A percentile compares a stretch with the other conserved stretches of the same genome.
phyloP scores from a whole-genome alignment of 1,140 invertebrate species.

The Leucophenga varia region DNA sequence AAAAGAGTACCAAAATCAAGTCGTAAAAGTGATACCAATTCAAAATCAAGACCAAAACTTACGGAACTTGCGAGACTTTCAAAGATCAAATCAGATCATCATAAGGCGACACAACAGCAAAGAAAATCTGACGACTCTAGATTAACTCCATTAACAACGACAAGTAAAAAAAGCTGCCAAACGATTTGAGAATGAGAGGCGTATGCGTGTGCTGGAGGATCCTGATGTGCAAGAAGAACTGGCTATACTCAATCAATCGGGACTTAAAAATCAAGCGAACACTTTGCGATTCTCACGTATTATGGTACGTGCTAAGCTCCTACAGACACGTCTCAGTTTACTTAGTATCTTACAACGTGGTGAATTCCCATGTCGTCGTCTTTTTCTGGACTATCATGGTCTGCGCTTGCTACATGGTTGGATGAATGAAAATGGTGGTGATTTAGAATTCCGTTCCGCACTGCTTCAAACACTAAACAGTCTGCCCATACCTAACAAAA shows the following conservation, averaged over 20 bases:
- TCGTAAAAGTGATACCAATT: too few relatives aligned
- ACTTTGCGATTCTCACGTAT: constrained; percentile 84
- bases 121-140: too few relatives aligned
- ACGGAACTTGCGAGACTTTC: constrained; percentile 6
- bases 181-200: constrained; percentile 10
- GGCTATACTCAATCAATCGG: constrained; percentile 68
- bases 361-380: constrained; percentile 76
- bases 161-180: not conserved
- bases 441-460: constrained; percentile 64
- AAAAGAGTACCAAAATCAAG: constrained; percentile 29
- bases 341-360: constrained; percentile 71
- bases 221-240: constrained; percentile 78
- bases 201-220: constrained; percentile 37
- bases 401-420: constrained; percentile 87
- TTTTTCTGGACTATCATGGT: constrained; percentile 95
- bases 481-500: constrained; percentile 90
- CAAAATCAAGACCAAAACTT: constrained; percentile 9
- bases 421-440: constrained; percentile 69
- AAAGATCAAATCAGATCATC: constrained; percentile 21
- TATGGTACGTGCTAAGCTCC: constrained; percentile 87
- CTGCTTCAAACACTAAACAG: constrained; percentile 78
- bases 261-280: constrained; percentile 84
- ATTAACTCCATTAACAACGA: too few relatives aligned
- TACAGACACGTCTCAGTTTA: constrained; percentile 70
- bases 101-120: constrained; percentile 13